Evolutionary conservation across 1,140 invertebrate genomes (phyloP), one percentile per base, ranked within the genome.

Genomic region (Cotesia vestalis): DNA sequence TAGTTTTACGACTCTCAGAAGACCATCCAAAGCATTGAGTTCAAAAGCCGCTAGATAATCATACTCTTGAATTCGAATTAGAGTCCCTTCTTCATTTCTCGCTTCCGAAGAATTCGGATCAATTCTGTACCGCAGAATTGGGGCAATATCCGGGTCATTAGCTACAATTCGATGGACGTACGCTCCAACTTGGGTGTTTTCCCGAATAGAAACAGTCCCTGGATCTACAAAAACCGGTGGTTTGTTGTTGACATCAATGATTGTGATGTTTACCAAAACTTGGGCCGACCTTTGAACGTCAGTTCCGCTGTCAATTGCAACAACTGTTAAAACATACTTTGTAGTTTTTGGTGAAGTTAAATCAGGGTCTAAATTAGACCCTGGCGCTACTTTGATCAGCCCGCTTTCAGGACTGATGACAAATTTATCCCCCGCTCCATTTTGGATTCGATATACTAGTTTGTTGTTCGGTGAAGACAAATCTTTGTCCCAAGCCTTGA

Each of bases 201-300:
- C 95, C 73, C 86, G 86, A 4, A 96, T 88, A 8, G 84, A 83
- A 59, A 96, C 86, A 0, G 89, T 88, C 1, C 90, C 92, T 1
- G 92, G 90, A 64, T 94, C 91, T 0, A 88, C 77, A 55, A 97
- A 91, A 6, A 91, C 84, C 0, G 96, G 96, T 0, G 90, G 88
- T 82, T 98, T 97, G 80, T 98, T 97, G 80, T 98, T 98, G 0
- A 97, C 94, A 85, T 97, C 96, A 9, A 92, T 89, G 69, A 98
- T 94, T 0, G 91, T 91, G 5, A 98, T 94, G 78, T 95, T 94
- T 0, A 97, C 94, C 0, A 91, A 87, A 6, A 92, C 91, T 3
- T 90, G 87, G 1, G 91, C 90, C 59, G 90, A 91, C 80, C 94
- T 92, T 35, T 94, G 91, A 17, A 91, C 90, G 9, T 95, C 95